These are phyloP conservation scores for Heliconius hermathena DNA, from an alignment of 1,140 invertebrate genomes.

Conservation along the genomic window DNA sequence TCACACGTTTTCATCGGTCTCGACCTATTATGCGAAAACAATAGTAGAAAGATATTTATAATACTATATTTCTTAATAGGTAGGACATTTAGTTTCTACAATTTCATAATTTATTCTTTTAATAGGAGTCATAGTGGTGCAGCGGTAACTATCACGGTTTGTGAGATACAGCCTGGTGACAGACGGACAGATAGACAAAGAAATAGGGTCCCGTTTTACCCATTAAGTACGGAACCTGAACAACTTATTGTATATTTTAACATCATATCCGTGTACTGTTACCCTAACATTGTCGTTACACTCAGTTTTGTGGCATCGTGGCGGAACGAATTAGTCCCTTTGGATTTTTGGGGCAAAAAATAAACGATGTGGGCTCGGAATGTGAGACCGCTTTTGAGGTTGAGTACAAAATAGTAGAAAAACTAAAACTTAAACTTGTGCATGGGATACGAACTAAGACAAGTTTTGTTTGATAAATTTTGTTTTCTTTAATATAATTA, in stretches of 20 bases:
- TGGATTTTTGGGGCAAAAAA: conserved; percentile 57
- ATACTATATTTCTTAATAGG: too few relatives aligned
- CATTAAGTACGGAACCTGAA: too few relatives aligned
- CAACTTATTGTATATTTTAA: neutral
- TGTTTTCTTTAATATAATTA: neutral
- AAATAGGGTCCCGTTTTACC: too few relatives aligned
- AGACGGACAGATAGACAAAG: too few relatives aligned
- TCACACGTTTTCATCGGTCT: too few relatives aligned
- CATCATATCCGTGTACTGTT: conserved; percentile 12
- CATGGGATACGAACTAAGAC: neutral
- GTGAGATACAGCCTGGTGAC: too few relatives aligned
- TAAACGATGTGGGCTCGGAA: conserved; percentile 54
- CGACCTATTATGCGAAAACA: too few relatives aligned
- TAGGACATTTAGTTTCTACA: neutral
- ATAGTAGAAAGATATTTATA: too few relatives aligned
- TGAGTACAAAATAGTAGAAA: conserved; percentile 13
- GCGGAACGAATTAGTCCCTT: conserved; percentile 71
- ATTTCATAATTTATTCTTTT: neutral
- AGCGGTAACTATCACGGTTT: too few relatives aligned
- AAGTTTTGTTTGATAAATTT: neutral
- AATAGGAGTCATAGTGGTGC: too few relatives aligned
- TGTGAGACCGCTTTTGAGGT: conserved; percentile 10
- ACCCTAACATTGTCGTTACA: conserved; percentile 31
- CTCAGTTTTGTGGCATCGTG: conserved; percentile 39
- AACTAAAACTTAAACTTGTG: neutral